Base-by-base conservation (phyloP, 2,888 invertebrate genomes). In the Allygus modestus region DNA sequence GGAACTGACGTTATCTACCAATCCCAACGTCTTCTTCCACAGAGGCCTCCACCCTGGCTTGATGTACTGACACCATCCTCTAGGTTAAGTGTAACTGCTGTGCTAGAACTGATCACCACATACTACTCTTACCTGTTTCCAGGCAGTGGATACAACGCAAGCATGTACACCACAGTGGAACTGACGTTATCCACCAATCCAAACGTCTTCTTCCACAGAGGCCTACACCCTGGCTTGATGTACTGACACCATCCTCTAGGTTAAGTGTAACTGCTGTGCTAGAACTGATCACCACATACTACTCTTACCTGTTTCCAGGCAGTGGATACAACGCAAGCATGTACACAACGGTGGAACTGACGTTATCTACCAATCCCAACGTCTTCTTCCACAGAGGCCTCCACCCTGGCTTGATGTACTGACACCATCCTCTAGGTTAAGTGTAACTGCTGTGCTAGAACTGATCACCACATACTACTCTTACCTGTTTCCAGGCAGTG, bases 391-490 rank as follows among this genome's bases (percentile, higher is more conserved):
- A 97, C 91, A 94, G 97, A 89, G 95, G 94, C 86, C 94, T 97
- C 89, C 97, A 97, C 92, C 96, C 96, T 88, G 97, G 97, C 91
- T 96, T 97, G 96, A 96, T 97, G 94, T 97, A 97, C 92, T 97
- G 92, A 94, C 7, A 58, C 69, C 69, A 69, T 31, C 37, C 33
- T 7, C 20, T 69, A 69, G 33, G 33, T 31, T 69, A 31, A 69
- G 69, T 33, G n/a, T 17, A 58, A 26, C 51, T 37, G n/a, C 37
- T 37, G 37, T 37, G 11, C 51, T 4, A n/a, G 51, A 15, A 51
- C 51, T 51, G 51, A 51, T n/a, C 51, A 51, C 15, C n/a, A 15
- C 9, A 7, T 51, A n/a, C 17, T 11, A 11, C 37, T 37, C 37
- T 37, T 37, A 37, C 37, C 11, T 58, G 26, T 58, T 86, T 81